Base-by-base conservation (phyloP, 2,888 invertebrate species). In the Nudaria mundana region DNA sequence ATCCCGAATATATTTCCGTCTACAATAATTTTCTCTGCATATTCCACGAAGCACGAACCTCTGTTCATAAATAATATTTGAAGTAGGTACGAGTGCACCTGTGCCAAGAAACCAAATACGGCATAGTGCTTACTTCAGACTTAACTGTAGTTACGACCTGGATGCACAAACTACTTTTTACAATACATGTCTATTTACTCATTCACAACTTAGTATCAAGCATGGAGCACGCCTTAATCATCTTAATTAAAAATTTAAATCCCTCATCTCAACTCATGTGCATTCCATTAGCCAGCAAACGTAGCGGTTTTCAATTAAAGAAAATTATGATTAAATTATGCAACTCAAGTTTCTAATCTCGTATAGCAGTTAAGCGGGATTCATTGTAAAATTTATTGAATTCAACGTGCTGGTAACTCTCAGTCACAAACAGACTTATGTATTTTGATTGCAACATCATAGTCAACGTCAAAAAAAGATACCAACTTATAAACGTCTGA, bases 391-490 rank as follows among this genome's bases (percentile, higher is more conserved):
- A 84, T 86, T 82, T 84, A 85, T 85, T 66, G 80, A 58, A 69
- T 62, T 76, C 71, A 70, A 63, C 13, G 14, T 28, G n/a, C 63
- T 70, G 70, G 63, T 66, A 72, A 59, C 68, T 63, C 66, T 69
- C 70, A 70, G 71, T 71, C 68, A 77, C 84, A 88, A 88, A 88
- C 80, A 79, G 85, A 81, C 76, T 77, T 81, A 84, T 83, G 82
- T 80, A 73, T 77, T 82, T 84, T 84, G 84, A 86, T 84, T 82
- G 81, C 78, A 76, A 82, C 85, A 82, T 87, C 80, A 82, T 81
- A 77, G 76, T 81, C 73, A 80, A 76, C 76, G 81, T 84, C 81
- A 28, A 14, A 28, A 28, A 28, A n/a, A 28, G n/a, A n/a, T n/a
- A n/a, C n/a, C n/a, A n/a, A n/a, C n/a, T n/a, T n/a, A n/a, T n/a